Conservation (phyloP, 1,140 invertebrate species). For the Ceratina australensis region DNA sequence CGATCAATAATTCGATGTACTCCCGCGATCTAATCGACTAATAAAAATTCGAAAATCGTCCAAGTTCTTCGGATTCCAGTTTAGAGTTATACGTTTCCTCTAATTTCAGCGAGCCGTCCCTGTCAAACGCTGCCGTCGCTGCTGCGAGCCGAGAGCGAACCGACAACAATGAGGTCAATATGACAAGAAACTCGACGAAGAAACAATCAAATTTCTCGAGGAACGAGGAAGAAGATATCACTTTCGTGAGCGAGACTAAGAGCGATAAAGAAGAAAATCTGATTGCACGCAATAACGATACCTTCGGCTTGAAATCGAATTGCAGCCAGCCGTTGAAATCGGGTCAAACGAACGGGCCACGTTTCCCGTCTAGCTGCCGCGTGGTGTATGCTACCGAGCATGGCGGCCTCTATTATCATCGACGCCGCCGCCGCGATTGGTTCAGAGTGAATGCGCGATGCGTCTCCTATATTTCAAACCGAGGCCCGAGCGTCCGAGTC, state of each 20-base stretch:
- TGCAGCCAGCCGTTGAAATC: slow-evolving; percentile 8
- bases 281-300: background rate
- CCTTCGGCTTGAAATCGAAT: background rate
- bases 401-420: slow-evolving; percentile 25
- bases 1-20: background rate
- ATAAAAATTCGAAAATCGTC: background rate
- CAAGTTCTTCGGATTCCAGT: background rate
- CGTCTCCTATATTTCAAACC: slow-evolving; percentile 43
- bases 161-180: background rate
- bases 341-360: slow-evolving; percentile 18
- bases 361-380: slow-evolving; percentile 28
- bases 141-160: background rate
- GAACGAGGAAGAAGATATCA: background rate
- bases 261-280: background rate
- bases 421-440: slow-evolving; percentile 34
- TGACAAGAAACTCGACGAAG: background rate
- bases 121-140: background rate
- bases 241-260: background rate
- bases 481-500: background rate
- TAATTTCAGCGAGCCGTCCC: background rate
- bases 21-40: background rate
- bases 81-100: background rate
- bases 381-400: slow-evolving; percentile 26
- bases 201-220: background rate
- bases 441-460: slow-evolving; percentile 40